phyloP scores from a whole-genome alignment of 2,113 vertebrate genomes.

The Gobio gobio region DNA sequence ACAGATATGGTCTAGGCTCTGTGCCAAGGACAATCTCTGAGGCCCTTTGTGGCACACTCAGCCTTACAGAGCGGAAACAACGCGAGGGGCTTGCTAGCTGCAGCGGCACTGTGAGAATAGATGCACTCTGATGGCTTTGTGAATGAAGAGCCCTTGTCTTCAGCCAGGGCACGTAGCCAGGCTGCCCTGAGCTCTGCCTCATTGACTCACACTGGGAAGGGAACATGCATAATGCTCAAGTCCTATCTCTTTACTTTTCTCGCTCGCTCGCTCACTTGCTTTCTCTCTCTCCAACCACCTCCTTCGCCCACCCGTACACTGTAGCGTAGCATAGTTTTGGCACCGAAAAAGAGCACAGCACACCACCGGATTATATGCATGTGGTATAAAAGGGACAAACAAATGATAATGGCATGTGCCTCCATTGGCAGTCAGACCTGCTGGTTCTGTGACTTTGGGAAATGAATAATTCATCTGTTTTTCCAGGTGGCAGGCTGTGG shows the following conservation, averaged over 20 bases:
- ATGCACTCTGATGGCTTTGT: constrained; percentile 56
- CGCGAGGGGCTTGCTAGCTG: constrained; percentile 39
- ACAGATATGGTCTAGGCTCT: constrained; percentile 44
- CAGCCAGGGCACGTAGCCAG: constrained; percentile 53
- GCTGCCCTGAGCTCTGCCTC: constrained; percentile 53
- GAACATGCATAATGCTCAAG: constrained; percentile 45
- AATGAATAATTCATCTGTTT: constrained; percentile 51
- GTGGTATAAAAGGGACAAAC: constrained; percentile 12
- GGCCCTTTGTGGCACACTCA: constrained; percentile 46
- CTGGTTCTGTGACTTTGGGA: constrained; percentile 28
- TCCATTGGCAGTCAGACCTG: constrained; percentile 5
- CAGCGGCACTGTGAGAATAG: constrained; percentile 35
- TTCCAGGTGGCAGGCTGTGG: constrained; percentile 93
- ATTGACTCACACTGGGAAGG: constrained; percentile 57
- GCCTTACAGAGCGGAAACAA: constrained; percentile 40
- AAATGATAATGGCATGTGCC: constrained; percentile 38
- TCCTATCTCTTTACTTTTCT: constrained; percentile 40
- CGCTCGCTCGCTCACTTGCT: background rate
- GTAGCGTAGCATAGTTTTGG: constrained; percentile 15
- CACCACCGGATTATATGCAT: background rate
- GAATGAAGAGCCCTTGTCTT: constrained; percentile 60
- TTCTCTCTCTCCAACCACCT: constrained; percentile 3
- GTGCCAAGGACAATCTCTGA: constrained; percentile 53
- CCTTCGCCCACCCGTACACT: background rate
- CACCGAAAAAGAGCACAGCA: constrained; percentile 18